phyloP scores from a whole-genome alignment of 1,140 invertebrate species.

The Drosophila navojoa region DNA sequence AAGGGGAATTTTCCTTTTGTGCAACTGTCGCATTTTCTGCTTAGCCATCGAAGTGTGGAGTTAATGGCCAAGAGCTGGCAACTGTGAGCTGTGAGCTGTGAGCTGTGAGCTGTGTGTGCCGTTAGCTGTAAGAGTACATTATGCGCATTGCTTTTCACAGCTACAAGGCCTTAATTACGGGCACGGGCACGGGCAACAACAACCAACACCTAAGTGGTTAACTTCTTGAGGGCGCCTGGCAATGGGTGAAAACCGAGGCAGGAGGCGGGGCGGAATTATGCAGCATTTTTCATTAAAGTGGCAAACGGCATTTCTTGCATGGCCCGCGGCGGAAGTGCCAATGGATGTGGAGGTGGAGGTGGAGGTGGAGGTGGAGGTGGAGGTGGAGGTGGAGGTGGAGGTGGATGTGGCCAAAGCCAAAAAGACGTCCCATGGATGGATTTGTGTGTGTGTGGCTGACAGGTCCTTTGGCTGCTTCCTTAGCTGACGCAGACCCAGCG shows the following conservation, averaged over 20 bases:
- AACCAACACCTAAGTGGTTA: conserved; percentile 30
- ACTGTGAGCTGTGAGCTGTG: conserved; percentile 1
- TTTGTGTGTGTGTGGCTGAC: conserved; percentile 53
- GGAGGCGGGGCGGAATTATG: conserved; percentile 48
- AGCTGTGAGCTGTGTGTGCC: not conserved
- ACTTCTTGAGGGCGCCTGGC: not conserved
- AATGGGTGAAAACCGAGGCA: not conserved
- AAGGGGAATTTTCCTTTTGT: conserved; percentile 16
- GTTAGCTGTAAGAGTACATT: conserved; percentile 13
- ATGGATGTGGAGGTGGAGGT: conserved; percentile 32
- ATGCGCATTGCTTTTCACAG: conserved; percentile 35
- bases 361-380: conserved; percentile 51
- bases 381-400: conserved; percentile 32
- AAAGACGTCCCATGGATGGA: conserved; percentile 47
- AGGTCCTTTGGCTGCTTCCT: conserved; percentile 26
- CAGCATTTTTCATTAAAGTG: conserved; percentile 76
- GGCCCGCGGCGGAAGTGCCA: conserved; percentile 8
- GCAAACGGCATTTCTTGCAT: conserved; percentile 35
- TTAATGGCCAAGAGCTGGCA: conserved; percentile 65
- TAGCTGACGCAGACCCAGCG: no score
- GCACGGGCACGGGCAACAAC: conserved; percentile 38
- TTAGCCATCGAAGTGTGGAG: conserved; percentile 76
- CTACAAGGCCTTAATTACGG: conserved; percentile 57
- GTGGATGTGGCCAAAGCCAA: conserved; percentile 41
- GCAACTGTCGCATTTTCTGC: conserved; percentile 55